Percentiles rank a stretch among this genome's conserved stretches.
Evolutionary conservation across 35 echinoderm and acorn worm genomes (phyloP).

Genomic region (Lytechinus pictus): DNA sequence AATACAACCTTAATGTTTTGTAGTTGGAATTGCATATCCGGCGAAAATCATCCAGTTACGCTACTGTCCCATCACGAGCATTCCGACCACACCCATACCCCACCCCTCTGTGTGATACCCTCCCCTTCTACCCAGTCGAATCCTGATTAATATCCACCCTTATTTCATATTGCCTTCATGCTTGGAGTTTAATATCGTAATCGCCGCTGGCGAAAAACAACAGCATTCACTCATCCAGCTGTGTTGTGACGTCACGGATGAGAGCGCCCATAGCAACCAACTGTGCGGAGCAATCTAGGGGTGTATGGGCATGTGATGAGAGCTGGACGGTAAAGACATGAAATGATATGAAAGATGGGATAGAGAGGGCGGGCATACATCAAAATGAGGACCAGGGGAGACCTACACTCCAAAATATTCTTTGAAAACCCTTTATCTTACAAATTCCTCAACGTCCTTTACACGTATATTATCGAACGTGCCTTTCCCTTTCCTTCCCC

Average conservation of each 20-base stretch:
- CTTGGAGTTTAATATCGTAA: conserved; percentile 16
- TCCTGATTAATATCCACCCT: background rate
- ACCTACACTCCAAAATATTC: background rate
- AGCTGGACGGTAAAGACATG: background rate
- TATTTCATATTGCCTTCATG: background rate
- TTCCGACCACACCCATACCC: background rate
- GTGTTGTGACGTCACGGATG: background rate
- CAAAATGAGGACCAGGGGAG: too few species aligned
- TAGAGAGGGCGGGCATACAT: too few species aligned
- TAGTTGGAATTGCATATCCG: too few species aligned
- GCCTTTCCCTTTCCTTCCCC: too few species aligned
- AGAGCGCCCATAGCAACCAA: background rate
- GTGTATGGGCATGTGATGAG: background rate
- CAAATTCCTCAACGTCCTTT: too few species aligned
- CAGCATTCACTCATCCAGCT: conserved; percentile 9
- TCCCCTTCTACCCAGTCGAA: background rate
- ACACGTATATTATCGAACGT: background rate
- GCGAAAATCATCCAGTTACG: too few species aligned
- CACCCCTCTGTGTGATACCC: background rate
- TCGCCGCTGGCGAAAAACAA: conserved; percentile 8
- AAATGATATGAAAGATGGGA: background rate
- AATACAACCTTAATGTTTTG: too few species aligned
- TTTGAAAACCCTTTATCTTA: too few species aligned
- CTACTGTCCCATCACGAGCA: too few species aligned
- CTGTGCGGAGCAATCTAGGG: background rate